Conservation (phyloP, 1,140 invertebrate genomes). For the Magallana ariakensis region DNA sequence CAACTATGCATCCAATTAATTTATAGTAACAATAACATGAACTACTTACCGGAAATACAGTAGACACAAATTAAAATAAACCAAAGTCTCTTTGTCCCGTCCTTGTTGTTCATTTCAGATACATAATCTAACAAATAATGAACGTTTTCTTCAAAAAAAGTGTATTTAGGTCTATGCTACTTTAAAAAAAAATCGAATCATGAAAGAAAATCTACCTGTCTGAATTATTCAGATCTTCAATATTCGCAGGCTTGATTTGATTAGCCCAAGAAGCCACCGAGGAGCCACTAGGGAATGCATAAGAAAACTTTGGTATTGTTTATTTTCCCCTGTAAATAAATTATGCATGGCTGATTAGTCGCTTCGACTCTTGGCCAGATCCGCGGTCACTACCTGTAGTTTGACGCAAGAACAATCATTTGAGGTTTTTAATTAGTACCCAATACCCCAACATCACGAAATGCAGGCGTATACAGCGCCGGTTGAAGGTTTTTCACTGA, state of each 20-base stretch:
- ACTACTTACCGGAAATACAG: neutral
- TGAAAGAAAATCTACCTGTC: neutral
- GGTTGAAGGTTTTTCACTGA: neutral
- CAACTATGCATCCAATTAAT: no score
- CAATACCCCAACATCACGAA: neutral
- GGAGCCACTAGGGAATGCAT: neutral
- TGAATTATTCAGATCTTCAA: conserved; percentile 3
- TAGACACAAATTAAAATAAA: neutral
- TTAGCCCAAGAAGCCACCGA: neutral
- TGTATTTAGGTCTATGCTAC: neutral
- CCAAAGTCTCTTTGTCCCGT: neutral
- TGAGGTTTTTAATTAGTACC: neutral
- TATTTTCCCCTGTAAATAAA: neutral
- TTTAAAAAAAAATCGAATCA: neutral
- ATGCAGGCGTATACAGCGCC: neutral
- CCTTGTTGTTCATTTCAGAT: neutral
- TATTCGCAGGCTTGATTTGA: conserved; percentile 3
- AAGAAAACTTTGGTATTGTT: conserved; percentile 1
- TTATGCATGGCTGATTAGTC: conserved; percentile 31
- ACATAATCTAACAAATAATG: neutral
- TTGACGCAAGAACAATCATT: conserved; percentile 8
- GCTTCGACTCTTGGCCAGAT: neutral
- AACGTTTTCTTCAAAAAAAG: neutral
- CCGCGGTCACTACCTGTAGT: neutral
- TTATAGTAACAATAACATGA: no score